Conservation (phyloP, 1,140 invertebrate genomes). For the Antheraea pernyi region DNA sequence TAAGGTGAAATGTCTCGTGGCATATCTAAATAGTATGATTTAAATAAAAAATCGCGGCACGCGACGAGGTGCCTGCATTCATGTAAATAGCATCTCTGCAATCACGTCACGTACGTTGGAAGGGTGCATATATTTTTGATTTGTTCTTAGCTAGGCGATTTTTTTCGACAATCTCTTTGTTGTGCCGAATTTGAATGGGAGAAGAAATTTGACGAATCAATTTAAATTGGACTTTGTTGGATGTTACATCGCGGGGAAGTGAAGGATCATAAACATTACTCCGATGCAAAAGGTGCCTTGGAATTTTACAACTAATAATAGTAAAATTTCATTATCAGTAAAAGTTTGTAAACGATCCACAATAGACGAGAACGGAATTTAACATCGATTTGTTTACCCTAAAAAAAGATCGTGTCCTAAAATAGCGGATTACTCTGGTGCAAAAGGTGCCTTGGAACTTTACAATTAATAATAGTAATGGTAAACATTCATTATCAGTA, state of each 20-base stretch:
- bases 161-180: slow-evolving; percentile 22
- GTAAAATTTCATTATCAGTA: neutral
- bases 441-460: too few relatives aligned
- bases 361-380: neutral
- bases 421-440: neutral
- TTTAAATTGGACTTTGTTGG: neutral
- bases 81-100: slow-evolving; percentile 64
- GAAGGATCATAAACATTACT: too few relatives aligned
- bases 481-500: neutral
- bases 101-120: slow-evolving; percentile 63
- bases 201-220: slow-evolving; percentile 1
- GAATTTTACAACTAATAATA: too few relatives aligned
- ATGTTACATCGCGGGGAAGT: too few relatives aligned
- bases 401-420: slow-evolving; percentile 3
- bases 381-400: neutral
- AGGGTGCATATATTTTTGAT: slow-evolving; percentile 79
- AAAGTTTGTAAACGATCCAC: neutral
- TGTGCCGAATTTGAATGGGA: neutral
- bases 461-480: too few relatives aligned
- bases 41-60: slow-evolving; percentile 75
- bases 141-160: slow-evolving; percentile 70
- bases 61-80: slow-evolving; percentile 56
- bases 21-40: slow-evolving; percentile 74
- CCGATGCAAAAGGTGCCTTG: too few relatives aligned
- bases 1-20: slow-evolving; percentile 55